phyloP scores from a whole-genome alignment of 2,888 invertebrate genomes.

The Ypsolopha sequella region DNA sequence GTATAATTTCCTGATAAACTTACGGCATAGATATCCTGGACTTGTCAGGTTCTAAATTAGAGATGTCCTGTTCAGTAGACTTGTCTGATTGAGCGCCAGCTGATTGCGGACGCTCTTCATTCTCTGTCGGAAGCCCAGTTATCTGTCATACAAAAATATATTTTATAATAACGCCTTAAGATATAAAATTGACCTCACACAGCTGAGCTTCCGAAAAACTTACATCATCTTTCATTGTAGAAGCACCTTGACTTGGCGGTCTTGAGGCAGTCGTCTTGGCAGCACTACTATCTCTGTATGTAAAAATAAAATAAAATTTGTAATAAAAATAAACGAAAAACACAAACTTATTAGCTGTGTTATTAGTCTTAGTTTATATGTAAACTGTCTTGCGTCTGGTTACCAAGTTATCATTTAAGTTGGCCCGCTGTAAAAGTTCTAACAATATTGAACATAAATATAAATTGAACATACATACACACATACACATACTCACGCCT shows the following conservation, averaged over 20 bases:
- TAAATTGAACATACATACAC: too few species aligned
- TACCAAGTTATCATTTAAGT: too few species aligned
- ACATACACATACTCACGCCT: too few species aligned
- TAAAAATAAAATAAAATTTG: not conserved
- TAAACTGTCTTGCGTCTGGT: too few species aligned
- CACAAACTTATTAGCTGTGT: too few species aligned
- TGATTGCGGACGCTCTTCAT: not conserved
- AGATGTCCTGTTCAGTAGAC: not conserved
- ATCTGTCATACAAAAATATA: not conserved
- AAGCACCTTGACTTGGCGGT: conserved; percentile 25
- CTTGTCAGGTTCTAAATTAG: not conserved
- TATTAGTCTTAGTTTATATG: too few species aligned
- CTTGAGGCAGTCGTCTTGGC: conserved; percentile 41
- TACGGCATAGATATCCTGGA: not conserved
- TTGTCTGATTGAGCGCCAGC: not conserved
- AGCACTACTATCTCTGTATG: conserved; percentile 34
- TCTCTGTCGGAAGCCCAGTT: not conserved
- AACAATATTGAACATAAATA: too few species aligned
- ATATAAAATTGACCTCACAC: not conserved
- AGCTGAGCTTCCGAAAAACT: conserved; percentile 24
- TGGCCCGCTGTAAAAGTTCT: too few species aligned
- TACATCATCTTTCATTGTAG: conserved; percentile 58
- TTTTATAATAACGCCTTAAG: not conserved
- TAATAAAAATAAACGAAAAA: too few species aligned
- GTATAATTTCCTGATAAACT: too few species aligned